A percentile compares a stretch with the other conserved stretches of the same genome.
These are phyloP conservation scores for Cryptocephalus moraei DNA, from an alignment of 2,888 invertebrate species.

Conservation along the genomic window DNA sequence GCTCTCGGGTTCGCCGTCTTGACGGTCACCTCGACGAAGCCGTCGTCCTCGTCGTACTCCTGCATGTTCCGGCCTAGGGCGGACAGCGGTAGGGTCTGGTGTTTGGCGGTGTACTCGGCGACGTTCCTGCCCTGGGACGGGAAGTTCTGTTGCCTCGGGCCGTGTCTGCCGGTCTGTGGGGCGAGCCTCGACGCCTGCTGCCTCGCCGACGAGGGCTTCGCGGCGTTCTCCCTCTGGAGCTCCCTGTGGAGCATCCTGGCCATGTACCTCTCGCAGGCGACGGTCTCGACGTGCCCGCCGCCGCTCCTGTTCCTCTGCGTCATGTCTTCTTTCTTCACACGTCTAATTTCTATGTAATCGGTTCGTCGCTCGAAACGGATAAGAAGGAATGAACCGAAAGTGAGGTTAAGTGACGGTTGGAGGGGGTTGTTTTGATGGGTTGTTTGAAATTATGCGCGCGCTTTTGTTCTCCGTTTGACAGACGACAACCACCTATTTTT, in stretches of 20 bases:
- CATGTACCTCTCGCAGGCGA: slow-evolving; percentile 17
- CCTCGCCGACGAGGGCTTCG: slow-evolving; percentile 2
- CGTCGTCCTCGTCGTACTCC: slow-evolving; percentile 17
- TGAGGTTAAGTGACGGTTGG: slow-evolving; percentile 15
- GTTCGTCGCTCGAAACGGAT: too few species aligned
- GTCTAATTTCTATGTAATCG: background rate
- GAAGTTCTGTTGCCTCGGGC: background rate
- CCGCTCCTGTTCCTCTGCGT: slow-evolving; percentile 10
- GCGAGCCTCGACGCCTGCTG: slow-evolving; percentile 8
- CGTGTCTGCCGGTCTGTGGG: background rate
- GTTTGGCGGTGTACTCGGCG: too few species aligned
- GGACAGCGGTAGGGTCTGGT: too few species aligned
- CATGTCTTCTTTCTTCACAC: slow-evolving; percentile 7
- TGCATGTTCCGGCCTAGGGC: slow-evolving; percentile 2
- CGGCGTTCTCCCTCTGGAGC: slow-evolving; percentile 4
- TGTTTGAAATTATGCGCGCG: too few species aligned
- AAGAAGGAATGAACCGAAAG: too few species aligned
- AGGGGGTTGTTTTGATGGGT: slow-evolving; percentile 11
- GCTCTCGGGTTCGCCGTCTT: slow-evolving; percentile 21
- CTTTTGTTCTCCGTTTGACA: too few species aligned
- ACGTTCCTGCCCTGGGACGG: too few species aligned
- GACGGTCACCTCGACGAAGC: slow-evolving; percentile 22
- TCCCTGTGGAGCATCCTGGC: slow-evolving; percentile 15
- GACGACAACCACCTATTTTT: too few species aligned
- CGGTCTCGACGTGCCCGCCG: slow-evolving; percentile 7